phyloP scores from a whole-genome alignment of 2,888 invertebrate species.

The Congeria kusceri region DNA sequence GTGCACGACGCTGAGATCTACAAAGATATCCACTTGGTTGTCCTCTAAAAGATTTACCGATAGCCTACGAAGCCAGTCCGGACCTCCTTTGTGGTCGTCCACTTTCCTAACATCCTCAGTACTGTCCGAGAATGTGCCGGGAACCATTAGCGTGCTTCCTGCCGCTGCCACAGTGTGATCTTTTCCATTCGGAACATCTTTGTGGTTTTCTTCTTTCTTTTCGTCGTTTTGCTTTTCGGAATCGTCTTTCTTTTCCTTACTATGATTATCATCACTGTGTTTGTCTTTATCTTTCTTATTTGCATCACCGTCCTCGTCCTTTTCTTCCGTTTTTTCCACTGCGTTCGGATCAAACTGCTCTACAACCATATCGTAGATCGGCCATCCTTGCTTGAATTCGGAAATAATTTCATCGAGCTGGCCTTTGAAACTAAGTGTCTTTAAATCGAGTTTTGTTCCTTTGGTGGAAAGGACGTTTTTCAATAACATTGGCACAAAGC shows the following conservation, averaged over 20 bases:
- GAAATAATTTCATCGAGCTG: constrained; percentile 82
- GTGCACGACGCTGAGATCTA: constrained; percentile 73
- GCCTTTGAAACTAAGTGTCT: constrained; percentile 83
- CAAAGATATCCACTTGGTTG: constrained; percentile 75
- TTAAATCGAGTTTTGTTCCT: constrained; percentile 81
- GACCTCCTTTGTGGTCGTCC: constrained; percentile 23
- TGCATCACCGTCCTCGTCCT: constrained; percentile 33
- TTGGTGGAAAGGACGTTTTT: constrained; percentile 82
- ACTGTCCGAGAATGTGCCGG: constrained; percentile 50
- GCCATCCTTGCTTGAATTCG: constrained; percentile 82
- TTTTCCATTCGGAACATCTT: constrained; percentile 36
- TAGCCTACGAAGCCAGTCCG: constrained; percentile 43
- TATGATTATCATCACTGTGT: constrained; percentile 13
- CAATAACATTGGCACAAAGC: constrained; percentile 82
- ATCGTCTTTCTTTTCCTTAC: constrained; percentile 38
- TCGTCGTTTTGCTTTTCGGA: constrained; percentile 56
- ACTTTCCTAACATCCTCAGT: constrained; percentile 41
- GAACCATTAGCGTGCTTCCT: constrained; percentile 17
- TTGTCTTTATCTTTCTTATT: constrained; percentile 44
- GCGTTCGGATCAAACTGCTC: constrained; percentile 69
- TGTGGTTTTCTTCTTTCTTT: constrained; percentile 51
- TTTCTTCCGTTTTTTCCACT: constrained; percentile 60
- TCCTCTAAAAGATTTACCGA: constrained; percentile 66
- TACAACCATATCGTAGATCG: constrained; percentile 80
- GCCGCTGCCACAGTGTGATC: background rate